Conservation (phyloP, 2,888 invertebrate genomes). For the Sesia bembeciformis region DNA sequence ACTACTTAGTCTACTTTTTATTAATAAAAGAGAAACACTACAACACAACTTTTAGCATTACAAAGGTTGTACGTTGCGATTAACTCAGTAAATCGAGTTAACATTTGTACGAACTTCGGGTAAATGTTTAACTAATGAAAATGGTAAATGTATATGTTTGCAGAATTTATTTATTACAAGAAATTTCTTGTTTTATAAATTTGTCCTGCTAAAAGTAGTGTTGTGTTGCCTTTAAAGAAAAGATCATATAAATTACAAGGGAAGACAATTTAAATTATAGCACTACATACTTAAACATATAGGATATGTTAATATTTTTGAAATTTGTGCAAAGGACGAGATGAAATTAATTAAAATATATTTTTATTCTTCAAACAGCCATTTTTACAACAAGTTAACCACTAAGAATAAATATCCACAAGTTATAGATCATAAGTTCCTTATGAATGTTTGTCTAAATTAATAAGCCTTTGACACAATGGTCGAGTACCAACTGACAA, state of each 20-base stretch:
- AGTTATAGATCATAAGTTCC: neutral
- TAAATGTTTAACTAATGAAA: too few species aligned
- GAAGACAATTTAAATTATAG: slow-evolving; percentile 17
- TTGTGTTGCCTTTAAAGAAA: slow-evolving; percentile 7
- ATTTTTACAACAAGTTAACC: slow-evolving; percentile 11
- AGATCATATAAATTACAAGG: slow-evolving; percentile 12
- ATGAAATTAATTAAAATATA: slow-evolving; percentile 21
- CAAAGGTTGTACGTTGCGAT: too few species aligned
- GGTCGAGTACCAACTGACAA: neutral
- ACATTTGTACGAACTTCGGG: too few species aligned
- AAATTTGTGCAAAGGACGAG: slow-evolving; percentile 39
- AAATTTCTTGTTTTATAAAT: too few species aligned
- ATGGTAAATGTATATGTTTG: too few species aligned
- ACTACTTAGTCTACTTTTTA: too few species aligned
- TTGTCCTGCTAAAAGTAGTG: neutral
- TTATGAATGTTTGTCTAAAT: neutral
- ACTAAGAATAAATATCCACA: neutral
- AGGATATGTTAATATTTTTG: slow-evolving; percentile 30
- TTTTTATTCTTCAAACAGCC: slow-evolving; percentile 29
- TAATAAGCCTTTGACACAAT: neutral
- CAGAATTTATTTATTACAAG: too few species aligned
- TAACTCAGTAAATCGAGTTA: too few species aligned
- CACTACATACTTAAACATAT: slow-evolving; percentile 5
- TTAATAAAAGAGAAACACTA: too few species aligned
- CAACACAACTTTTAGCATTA: too few species aligned